Conservation (phyloP, 2,888 invertebrate species). For the Eupithecia abbreviata region DNA sequence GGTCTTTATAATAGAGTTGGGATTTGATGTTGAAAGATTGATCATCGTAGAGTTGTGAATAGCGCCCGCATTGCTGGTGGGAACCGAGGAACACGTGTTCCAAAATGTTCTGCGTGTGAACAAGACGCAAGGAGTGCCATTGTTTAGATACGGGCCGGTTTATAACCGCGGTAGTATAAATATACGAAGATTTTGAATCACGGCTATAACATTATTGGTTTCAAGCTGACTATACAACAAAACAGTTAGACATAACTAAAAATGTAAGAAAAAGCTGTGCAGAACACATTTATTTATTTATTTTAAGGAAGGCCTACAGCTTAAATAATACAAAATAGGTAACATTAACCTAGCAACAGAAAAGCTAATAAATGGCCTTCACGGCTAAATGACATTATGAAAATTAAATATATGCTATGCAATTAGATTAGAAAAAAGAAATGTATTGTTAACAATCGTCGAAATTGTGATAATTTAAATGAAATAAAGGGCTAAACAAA, state of each 20-base stretch:
- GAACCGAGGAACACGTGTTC: constrained; percentile 71
- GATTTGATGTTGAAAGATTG: neutral
- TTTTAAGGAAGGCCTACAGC: too few relatives aligned
- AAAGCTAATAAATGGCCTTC: too few relatives aligned
- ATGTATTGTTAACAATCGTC: too few relatives aligned
- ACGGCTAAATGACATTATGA: too few relatives aligned
- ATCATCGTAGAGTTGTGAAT: constrained; percentile 41
- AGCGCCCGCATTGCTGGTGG: constrained; percentile 72
- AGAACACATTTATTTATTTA: too few relatives aligned
- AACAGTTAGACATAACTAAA: neutral
- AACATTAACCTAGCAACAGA: too few relatives aligned
- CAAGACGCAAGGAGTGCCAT: constrained; percentile 58
- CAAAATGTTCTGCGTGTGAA: constrained; percentile 62
- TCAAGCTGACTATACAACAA: neutral
- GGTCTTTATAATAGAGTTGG: constrained; percentile 15
- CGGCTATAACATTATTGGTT: neutral
- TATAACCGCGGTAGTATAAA: constrained; percentile 34
- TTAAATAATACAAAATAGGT: too few relatives aligned
- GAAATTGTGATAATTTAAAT: too few relatives aligned
- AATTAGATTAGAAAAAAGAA: too few relatives aligned
- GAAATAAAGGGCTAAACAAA: too few relatives aligned
- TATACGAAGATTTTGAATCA: constrained; percentile 9
- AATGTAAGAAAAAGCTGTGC: too few relatives aligned
- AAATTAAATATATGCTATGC: too few relatives aligned
- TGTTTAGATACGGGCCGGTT: constrained; percentile 50